Evolutionary conservation across 92 coral and sea anemone genomes (phyloP).

Genomic region (Paramuricea clavata): DNA sequence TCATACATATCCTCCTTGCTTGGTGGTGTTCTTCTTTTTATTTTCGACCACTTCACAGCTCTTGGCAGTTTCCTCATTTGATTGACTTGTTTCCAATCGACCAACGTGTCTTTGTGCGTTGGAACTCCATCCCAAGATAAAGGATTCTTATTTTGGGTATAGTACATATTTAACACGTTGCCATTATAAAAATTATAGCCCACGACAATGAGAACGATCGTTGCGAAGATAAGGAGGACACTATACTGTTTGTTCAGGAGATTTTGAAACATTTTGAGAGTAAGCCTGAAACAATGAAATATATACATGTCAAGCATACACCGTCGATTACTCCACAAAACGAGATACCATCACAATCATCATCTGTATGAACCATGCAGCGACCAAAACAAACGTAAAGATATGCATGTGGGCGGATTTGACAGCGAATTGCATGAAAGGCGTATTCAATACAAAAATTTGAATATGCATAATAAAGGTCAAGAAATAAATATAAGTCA

Average conservation of each 20-base stretch:
- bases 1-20: slow-evolving; percentile 13
- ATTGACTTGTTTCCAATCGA: slow-evolving; percentile 12
- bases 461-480: too few relatives aligned
- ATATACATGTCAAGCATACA: not conserved
- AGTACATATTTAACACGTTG: not conserved
- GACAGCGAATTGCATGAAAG: too few relatives aligned
- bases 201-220: not conserved
- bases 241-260: not conserved
- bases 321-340: too few relatives aligned
- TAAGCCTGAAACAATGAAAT: not conserved
- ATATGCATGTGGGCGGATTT: too few relatives aligned
- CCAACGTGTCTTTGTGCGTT: slow-evolving; percentile 20
- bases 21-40: slow-evolving; percentile 18
- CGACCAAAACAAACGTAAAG: too few relatives aligned
- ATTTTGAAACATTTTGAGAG: not conserved
- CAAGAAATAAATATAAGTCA: too few relatives aligned
- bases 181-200: not conserved
- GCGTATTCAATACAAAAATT: too few relatives aligned
- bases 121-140: not conserved
- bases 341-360: too few relatives aligned
- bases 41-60: slow-evolving; percentile 35
- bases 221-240: not conserved
- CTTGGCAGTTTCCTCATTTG: not conserved
- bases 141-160: not conserved
- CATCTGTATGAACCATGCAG: too few relatives aligned